Evolutionary conservation across 2,113 vertebrate genomes (phyloP).

Genomic region (Melanostigma gelatinosum): DNA sequence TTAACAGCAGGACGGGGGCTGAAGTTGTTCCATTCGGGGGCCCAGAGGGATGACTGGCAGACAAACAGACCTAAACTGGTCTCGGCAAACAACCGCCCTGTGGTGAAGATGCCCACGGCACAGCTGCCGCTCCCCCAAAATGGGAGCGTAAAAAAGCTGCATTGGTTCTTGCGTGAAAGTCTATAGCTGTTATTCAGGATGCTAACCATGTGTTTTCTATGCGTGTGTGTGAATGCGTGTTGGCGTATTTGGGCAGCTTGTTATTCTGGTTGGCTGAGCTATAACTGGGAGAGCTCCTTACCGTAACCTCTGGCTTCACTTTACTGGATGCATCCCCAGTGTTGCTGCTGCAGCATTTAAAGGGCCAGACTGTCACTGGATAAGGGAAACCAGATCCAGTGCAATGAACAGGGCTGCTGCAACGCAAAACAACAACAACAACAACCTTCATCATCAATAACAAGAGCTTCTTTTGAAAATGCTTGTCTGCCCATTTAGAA

Average conservation of each 20-base stretch:
- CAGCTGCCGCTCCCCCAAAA: constrained; percentile 62
- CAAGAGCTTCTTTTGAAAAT: background rate
- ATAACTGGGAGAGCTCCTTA: constrained; percentile 55
- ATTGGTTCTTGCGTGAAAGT: constrained; percentile 57
- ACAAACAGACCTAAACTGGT: constrained; percentile 72
- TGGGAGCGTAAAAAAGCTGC: constrained; percentile 44
- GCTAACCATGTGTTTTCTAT: constrained; percentile 61
- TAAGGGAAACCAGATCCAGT: background rate
- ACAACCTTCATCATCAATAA: background rate
- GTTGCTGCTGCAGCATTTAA: constrained; percentile 21
- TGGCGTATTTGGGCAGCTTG: constrained; percentile 56
- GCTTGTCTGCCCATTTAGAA: background rate
- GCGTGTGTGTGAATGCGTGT: constrained; percentile 42
- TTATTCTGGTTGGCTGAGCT: constrained; percentile 5
- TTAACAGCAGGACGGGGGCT: constrained; percentile 32
- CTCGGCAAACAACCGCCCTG: constrained; percentile 71
- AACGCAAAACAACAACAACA: background rate
- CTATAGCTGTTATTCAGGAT: constrained; percentile 64
- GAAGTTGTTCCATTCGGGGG: constrained; percentile 36
- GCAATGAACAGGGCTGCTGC: background rate
- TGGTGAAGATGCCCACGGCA: constrained; percentile 60
- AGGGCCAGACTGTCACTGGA: constrained; percentile 13
- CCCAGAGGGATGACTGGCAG: constrained; percentile 35
- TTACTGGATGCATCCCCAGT: constrained; percentile 47
- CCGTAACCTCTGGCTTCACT: constrained; percentile 63